Conservation (phyloP, 2,113 vertebrate genomes). For the Prunella himalayana region DNA sequence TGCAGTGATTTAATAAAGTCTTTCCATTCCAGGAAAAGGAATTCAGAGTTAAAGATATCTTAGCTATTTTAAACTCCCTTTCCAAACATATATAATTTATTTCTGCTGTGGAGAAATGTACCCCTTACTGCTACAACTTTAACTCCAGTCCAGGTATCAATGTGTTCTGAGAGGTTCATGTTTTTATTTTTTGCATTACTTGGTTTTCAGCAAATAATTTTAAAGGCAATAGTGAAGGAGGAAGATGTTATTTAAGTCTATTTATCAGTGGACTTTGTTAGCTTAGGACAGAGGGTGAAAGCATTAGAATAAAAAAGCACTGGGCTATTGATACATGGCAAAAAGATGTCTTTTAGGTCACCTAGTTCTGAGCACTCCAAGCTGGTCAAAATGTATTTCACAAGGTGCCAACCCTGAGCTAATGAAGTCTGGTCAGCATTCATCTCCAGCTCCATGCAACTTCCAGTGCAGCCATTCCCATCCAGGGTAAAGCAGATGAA, state of each 20-base stretch:
- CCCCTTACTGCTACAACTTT: background rate
- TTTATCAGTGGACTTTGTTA: background rate
- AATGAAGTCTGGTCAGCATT: background rate
- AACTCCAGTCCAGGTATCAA: background rate
- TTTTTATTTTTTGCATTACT: background rate
- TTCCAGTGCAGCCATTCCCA: background rate
- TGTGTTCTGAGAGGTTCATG: background rate
- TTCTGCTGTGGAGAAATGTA: background rate
- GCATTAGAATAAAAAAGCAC: background rate
- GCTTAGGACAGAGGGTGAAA: background rate
- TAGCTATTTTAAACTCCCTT: background rate
- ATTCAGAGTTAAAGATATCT: background rate
- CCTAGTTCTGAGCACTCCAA: background rate
- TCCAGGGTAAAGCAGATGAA: background rate
- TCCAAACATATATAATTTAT: background rate
- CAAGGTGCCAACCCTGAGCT: background rate
- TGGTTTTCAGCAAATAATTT: background rate
- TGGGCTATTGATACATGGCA: background rate
- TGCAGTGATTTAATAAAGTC: background rate
- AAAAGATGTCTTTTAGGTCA: slow-evolving; percentile 1
- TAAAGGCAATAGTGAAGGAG: background rate
- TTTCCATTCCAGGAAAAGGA: slow-evolving; percentile 6
- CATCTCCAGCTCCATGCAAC: background rate
- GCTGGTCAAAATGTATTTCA: background rate
- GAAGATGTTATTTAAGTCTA: background rate